Base-by-base conservation (phyloP, 2,797 vertebrate species). In the Vireo griseus region DNA sequence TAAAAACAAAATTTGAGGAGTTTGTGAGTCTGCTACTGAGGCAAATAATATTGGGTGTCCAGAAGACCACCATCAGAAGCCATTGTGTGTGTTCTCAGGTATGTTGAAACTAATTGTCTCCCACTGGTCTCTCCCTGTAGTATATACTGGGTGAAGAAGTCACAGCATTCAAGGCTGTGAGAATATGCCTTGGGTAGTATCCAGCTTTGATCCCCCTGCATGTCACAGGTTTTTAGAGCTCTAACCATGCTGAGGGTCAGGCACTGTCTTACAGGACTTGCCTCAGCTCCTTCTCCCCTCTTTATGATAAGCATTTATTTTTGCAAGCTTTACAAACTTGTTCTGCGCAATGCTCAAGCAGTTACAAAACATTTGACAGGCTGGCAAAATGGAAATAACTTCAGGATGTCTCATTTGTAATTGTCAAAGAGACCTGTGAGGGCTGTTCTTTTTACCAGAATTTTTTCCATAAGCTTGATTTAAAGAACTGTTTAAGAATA, bases 261-360 rank as follows among this genome's bases (percentile, higher is more conserved):
- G 21, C 1, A 4, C 35, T 71, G 29, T 52, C 51, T 45, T 52
- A 42, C 9, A 75, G 47, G 62, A 69, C n/a, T 59, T 63, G 11
- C n/a, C 25, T 80, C 45, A 50, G 52, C 50, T 86, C 40, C 19
- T 77, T 86, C 54, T 69, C n/a, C 17, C 11, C 25, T n/a, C 5
- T 74, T 83, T 74, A 16, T 59, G 37, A 37, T 42, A 45, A 67
- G 25, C 14, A 2, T 37, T 1, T 39, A 37, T 66, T 91, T 94
- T 84, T 90, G 54, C 73, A 86, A 75, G 69, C 22, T 90, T 78
- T 80, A 88, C 69, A 72, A 18, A 58, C 51, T 75, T 62, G 19
- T 57, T 94, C 62, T 86, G 58, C 5, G 2, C 69, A 81, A 11
- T 75, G 48, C 40, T 66, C 44, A 78, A 47, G 40, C 44, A 81